These are phyloP conservation scores for Leiothrix lutea DNA, from an alignment of 2,113 vertebrate genomes.

Conservation along the genomic window DNA sequence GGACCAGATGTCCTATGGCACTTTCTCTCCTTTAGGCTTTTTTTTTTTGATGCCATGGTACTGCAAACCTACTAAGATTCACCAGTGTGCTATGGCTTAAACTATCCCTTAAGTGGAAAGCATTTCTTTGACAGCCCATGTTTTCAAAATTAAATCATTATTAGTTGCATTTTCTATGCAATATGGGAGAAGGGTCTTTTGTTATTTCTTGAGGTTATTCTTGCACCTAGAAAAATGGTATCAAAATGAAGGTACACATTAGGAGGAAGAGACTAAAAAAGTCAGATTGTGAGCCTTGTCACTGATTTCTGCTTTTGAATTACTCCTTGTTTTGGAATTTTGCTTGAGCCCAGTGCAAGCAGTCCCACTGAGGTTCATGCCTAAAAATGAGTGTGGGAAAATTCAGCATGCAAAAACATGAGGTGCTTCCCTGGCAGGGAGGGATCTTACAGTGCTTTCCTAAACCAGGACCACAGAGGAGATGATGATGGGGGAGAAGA, in stretches of 20 bases:
- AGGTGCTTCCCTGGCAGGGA: background rate
- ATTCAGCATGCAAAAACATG: background rate
- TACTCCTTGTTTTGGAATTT: background rate
- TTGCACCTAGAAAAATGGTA: background rate
- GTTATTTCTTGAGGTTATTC: background rate
- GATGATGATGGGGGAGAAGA: background rate
- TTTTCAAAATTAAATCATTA: background rate
- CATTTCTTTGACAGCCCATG: background rate
- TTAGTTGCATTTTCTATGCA: background rate
- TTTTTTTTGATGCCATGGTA: background rate
- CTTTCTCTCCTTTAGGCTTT: background rate
- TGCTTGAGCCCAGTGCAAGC: background rate
- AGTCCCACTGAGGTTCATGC: rapidly evolving
- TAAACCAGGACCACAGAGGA: background rate
- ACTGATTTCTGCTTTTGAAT: background rate
- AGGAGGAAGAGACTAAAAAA: background rate
- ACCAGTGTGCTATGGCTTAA: background rate
- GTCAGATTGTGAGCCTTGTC: rapidly evolving
- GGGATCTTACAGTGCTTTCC: background rate
- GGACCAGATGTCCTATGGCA: background rate
- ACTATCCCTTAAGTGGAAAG: background rate
- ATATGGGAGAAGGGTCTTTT: background rate
- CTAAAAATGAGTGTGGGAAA: background rate
- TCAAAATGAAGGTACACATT: background rate
- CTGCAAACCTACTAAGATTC: background rate